Evolutionary conservation across 2,797 vertebrate species (phyloP).

Genomic region (Percopsis omiscomaycus): DNA sequence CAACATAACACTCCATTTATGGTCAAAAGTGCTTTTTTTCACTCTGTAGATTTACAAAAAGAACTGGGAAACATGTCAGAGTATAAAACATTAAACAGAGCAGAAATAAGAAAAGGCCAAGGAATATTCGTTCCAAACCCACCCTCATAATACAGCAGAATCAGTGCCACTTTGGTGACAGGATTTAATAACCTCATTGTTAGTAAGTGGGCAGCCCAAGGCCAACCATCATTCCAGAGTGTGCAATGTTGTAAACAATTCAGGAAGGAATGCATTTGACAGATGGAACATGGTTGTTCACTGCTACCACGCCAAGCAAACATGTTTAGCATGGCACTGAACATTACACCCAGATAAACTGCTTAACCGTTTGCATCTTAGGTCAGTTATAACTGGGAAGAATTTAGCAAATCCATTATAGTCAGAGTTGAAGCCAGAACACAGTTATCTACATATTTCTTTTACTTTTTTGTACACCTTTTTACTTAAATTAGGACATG

Average conservation of each 20-base stretch:
- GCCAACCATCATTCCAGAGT: constrained; percentile 49
- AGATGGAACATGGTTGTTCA: constrained; percentile 7
- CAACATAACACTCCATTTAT: constrained; percentile 41
- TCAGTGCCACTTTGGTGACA: constrained; percentile 41
- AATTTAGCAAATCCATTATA: constrained; percentile 16
- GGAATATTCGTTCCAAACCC: constrained; percentile 35
- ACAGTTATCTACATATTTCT: background rate
- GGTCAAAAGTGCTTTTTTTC: constrained; percentile 56
- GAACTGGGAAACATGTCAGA: constrained; percentile 47
- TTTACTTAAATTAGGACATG: too few species aligned
- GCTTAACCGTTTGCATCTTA: constrained; percentile 11
- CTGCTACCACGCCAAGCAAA: background rate
- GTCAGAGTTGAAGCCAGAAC: background rate
- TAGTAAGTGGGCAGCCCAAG: constrained; percentile 7
- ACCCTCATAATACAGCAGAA: constrained; percentile 19
- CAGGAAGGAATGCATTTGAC: constrained; percentile 20
- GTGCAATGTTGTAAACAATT: constrained; percentile 27
- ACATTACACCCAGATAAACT: constrained; percentile 1
- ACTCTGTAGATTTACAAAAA: constrained; percentile 48
- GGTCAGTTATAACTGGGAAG: constrained; percentile 16
- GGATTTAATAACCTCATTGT: constrained; percentile 25
- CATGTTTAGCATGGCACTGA: constrained; percentile 10
- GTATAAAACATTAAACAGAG: constrained; percentile 61
- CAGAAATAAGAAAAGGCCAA: constrained; percentile 42
- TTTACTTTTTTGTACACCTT: background rate